phyloP scores from a whole-genome alignment of 2,113 vertebrate species.

The Paratilapia polleni region DNA sequence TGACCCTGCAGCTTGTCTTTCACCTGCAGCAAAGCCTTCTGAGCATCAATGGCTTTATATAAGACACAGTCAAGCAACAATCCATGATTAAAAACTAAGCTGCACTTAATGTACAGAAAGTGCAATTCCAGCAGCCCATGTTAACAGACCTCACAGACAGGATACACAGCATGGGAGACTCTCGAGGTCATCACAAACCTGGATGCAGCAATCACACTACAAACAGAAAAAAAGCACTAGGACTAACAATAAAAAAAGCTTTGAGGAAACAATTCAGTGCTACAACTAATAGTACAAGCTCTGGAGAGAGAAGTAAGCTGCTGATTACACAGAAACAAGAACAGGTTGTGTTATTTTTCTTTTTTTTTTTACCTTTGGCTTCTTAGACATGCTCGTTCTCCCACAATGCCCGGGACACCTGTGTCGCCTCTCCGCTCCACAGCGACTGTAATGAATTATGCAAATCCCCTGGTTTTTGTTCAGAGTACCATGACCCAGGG shows the following conservation, averaged over 20 bases:
- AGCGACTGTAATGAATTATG: slow-evolving; percentile 78
- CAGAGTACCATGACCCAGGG: slow-evolving; percentile 70
- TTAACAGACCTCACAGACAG: slow-evolving; percentile 2
- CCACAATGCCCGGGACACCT: slow-evolving; percentile 60
- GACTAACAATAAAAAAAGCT: slow-evolving; percentile 1
- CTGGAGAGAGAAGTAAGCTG: slow-evolving; percentile 12
- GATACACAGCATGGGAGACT: not conserved
- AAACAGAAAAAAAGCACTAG: not conserved
- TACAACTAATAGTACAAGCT: slow-evolving; percentile 15
- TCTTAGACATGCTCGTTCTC: slow-evolving; percentile 77
- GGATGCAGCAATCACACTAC: not conserved
- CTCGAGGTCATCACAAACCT: not conserved
- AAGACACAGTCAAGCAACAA: slow-evolving; percentile 2
- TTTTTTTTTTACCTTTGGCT: slow-evolving; percentile 73
- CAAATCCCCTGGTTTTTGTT: slow-evolving; percentile 75
- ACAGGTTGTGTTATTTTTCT: slow-evolving; percentile 19
- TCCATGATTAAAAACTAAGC: slow-evolving; percentile 50
- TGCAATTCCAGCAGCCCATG: not conserved
- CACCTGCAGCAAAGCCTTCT: slow-evolving; percentile 22
- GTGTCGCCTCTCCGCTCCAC: slow-evolving; percentile 60
- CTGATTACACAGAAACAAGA: slow-evolving; percentile 37
- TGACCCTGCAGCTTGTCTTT: slow-evolving; percentile 62
- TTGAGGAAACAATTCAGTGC: not conserved
- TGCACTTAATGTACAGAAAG: slow-evolving; percentile 8
- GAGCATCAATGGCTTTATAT: not conserved